Conservation (phyloP, 2,888 invertebrate species). For the Beris chalybata region DNA sequence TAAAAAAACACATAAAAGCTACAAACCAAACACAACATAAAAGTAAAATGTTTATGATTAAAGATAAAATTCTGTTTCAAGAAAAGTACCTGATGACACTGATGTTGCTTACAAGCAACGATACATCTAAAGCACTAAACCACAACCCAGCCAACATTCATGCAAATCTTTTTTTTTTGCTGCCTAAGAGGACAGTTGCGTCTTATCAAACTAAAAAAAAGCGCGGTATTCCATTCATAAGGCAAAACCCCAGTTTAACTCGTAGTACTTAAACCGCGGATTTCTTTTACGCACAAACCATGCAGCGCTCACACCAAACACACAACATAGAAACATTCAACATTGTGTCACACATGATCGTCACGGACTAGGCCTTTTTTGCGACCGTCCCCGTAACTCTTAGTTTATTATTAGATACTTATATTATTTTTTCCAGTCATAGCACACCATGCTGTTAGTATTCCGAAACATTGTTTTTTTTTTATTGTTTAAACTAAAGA, state of each 20-base stretch:
- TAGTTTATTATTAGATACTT: slow-evolving; percentile 4
- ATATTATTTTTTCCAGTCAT: slow-evolving; percentile 5
- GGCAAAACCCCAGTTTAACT: no score
- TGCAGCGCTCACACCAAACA: no score
- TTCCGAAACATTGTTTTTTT: background rate
- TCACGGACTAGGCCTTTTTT: no score
- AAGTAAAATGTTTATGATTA: slow-evolving; percentile 4
- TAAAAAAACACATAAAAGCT: slow-evolving; percentile 23
- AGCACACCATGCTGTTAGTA: slow-evolving; percentile 21
- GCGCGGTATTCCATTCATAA: no score
- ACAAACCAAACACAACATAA: slow-evolving; percentile 23
- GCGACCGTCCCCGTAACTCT: no score
- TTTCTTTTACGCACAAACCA: no score
- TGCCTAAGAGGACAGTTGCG: no score
- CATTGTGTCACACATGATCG: no score
- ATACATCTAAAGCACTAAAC: slow-evolving; percentile 2
- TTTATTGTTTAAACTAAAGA: no score
- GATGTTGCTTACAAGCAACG: slow-evolving; percentile 13
- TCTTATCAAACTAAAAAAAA: no score
- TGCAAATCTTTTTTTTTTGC: slow-evolving; percentile 9
- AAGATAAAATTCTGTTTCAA: slow-evolving; percentile 1
- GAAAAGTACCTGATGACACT: slow-evolving; percentile 16
- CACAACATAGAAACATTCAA: no score
- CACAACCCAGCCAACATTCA: slow-evolving; percentile 22
- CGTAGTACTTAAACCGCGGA: no score